Percentiles rank a stretch among this genome's conserved stretches.
phyloP scores from a whole-genome alignment of 2,797 vertebrate genomes.

The Lophius americanus region DNA sequence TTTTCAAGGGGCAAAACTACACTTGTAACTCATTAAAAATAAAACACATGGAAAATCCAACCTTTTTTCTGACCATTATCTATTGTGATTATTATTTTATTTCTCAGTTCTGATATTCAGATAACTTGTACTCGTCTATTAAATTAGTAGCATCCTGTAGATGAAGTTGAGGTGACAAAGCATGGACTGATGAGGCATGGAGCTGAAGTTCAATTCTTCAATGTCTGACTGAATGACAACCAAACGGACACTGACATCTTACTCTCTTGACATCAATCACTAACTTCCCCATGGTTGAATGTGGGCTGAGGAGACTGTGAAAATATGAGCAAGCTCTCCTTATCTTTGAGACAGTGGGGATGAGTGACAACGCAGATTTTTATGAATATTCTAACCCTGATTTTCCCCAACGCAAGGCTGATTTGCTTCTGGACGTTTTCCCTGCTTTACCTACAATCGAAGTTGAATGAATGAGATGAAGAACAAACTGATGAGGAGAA shows the following conservation, averaged over 20 bases:
- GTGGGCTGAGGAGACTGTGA: conserved; percentile 24
- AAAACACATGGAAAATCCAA: no score
- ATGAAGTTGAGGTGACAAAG: conserved; percentile 53
- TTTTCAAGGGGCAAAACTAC: no score
- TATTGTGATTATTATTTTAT: no score
- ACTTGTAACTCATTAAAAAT: no score
- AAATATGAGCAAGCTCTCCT: conserved; percentile 45
- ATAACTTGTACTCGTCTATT: background rate
- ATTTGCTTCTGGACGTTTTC: background rate
- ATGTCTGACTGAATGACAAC: conserved; percentile 58
- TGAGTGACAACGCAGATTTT: conserved; percentile 18
- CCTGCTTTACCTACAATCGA: background rate
- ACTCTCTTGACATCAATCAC: conserved; percentile 38
- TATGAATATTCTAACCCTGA: conserved; percentile 8
- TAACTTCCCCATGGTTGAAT: conserved; percentile 39
- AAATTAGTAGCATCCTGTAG: conserved; percentile 51
- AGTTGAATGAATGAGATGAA: conserved; percentile 3
- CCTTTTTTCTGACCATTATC: no score
- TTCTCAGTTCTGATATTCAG: no score
- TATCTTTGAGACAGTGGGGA: conserved; percentile 27
- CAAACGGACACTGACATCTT: conserved; percentile 45
- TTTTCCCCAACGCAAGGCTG: conserved; percentile 3
- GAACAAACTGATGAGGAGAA: background rate
- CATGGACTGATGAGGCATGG: conserved; percentile 57
- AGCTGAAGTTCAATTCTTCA: conserved; percentile 71